Conservation (phyloP, 2,113 vertebrate genomes). For the Limanda limanda region DNA sequence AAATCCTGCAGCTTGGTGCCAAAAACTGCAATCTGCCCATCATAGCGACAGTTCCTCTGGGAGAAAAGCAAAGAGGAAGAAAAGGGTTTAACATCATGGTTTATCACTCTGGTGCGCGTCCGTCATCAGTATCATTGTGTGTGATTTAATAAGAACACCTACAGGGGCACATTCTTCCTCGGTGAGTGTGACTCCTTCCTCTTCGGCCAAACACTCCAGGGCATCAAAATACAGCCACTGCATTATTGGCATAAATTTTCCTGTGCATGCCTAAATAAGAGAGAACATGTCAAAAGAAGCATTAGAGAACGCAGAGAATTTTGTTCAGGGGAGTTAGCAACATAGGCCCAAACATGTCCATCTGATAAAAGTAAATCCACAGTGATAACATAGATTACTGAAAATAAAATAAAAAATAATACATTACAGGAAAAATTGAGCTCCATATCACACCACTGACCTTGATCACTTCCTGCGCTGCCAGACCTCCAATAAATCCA, state of each 20-base stretch:
- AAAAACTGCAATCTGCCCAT: constrained; percentile 94
- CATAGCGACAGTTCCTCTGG: constrained; percentile 91
- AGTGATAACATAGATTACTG: no score
- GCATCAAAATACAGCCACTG: constrained; percentile 97
- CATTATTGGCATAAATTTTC: constrained; percentile 92
- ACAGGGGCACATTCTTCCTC: constrained; percentile 92
- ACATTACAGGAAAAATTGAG: no score
- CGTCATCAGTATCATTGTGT: background rate
- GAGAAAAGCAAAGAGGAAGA: background rate
- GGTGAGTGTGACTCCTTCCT: constrained; percentile 79
- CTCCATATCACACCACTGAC: constrained; percentile 63
- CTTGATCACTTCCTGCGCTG: constrained; percentile 98
- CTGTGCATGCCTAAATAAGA: constrained; percentile 91
- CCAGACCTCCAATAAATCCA: constrained; percentile 93
- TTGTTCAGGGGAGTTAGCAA: background rate
- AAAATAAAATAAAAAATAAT: background rate
- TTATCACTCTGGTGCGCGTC: background rate
- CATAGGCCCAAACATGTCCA: background rate
- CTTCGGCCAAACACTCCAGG: constrained; percentile 91
- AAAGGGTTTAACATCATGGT: background rate
- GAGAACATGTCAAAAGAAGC: background rate
- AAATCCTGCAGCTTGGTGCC: constrained; percentile 89
- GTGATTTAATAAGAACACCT: constrained; percentile 48
- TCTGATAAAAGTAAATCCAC: background rate
- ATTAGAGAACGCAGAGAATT: background rate